Evolutionary conservation across 1,140 invertebrate genomes (phyloP).

Genomic region (Lucilia cuprina): DNA sequence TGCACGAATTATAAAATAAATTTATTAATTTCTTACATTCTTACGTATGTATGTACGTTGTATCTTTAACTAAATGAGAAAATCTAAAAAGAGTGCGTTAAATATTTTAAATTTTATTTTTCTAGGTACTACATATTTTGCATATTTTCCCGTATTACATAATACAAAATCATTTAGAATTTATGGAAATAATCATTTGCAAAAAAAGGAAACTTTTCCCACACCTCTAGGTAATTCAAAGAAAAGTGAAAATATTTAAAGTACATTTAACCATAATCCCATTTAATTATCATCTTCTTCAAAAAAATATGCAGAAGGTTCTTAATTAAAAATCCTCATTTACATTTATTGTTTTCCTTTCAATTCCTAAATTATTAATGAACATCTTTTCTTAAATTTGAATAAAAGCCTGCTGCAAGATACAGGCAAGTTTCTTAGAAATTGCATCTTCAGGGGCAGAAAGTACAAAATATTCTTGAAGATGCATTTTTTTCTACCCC

Average conservation of each 20-base stretch:
- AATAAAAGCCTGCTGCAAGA: constrained; percentile 8
- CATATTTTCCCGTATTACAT: no score
- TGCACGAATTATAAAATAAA: no score
- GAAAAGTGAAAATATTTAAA: no score
- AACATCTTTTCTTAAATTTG: background rate
- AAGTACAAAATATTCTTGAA: background rate
- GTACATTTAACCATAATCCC: background rate
- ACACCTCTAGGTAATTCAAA: background rate
- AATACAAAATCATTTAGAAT: no score
- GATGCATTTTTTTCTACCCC: background rate
- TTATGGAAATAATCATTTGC: no score
- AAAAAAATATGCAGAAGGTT: background rate
- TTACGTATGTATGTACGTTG: no score
- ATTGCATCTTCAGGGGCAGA: background rate
- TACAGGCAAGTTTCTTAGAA: background rate
- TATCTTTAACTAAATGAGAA: no score
- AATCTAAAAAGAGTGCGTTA: no score
- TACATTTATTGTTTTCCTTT: background rate
- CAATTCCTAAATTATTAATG: background rate
- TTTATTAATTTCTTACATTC: no score
- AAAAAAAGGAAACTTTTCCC: background rate
- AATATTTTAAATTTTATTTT: no score
- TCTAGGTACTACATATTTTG: no score
- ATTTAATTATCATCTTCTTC: background rate
- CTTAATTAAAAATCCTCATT: constrained; percentile 1